phyloP scores from a whole-genome alignment of 2,888 invertebrate species.

The Chironomus tentans region DNA sequence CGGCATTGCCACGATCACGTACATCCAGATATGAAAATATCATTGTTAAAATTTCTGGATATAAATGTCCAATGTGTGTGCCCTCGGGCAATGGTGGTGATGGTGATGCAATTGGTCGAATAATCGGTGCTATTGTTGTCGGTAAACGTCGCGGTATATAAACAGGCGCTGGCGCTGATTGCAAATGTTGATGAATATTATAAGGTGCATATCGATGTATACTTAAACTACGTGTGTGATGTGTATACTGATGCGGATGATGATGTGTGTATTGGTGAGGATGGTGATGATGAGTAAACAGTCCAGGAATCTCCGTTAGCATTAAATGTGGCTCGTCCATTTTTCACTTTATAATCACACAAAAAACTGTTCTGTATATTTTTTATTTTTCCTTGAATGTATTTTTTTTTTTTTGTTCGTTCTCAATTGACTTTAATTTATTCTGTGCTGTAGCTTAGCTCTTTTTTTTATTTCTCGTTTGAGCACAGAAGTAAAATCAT shows the following conservation, averaged over 20 bases:
- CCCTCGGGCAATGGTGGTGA: constrained; percentile 45
- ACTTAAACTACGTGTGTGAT: constrained; percentile 13
- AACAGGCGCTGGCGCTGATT: constrained; percentile 32
- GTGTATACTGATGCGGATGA: constrained; percentile 34
- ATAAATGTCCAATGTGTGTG: constrained; percentile 77
- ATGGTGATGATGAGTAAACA: constrained; percentile 35
- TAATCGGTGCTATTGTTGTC: constrained; percentile 40
- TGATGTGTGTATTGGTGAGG: constrained; percentile 36
- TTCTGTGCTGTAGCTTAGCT: not conserved
- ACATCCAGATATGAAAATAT: constrained; percentile 86
- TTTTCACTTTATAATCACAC: not conserved
- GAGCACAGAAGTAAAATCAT: not conserved
- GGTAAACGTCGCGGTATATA: constrained; percentile 32
- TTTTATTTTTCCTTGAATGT: constrained; percentile 6
- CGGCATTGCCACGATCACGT: constrained; percentile 78
- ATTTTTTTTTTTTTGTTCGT: not conserved
- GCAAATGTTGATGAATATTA: constrained; percentile 55
- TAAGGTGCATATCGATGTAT: constrained; percentile 49
- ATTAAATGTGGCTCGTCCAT: constrained; percentile 31
- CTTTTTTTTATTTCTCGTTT: not conserved
- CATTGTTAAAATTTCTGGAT: constrained; percentile 85
- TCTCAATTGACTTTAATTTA: constrained; percentile 22
- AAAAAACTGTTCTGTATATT: not conserved
- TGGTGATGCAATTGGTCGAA: constrained; percentile 32
- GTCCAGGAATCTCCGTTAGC: constrained; percentile 41